Evolutionary conservation across 2,888 invertebrate genomes (phyloP).

Genomic region (Cinara cedri): DNA sequence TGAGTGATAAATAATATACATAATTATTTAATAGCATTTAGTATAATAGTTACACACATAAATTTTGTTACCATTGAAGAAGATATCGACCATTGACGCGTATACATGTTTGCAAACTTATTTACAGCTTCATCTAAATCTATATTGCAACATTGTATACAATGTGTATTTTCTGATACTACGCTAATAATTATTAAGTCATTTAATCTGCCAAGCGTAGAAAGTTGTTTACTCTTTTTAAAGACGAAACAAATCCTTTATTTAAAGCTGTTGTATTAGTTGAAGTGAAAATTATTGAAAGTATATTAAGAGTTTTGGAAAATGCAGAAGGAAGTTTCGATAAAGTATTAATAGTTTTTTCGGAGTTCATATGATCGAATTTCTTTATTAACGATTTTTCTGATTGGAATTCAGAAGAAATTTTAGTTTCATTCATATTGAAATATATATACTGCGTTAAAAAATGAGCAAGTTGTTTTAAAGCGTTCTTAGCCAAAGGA

Average conservation of each 20-base stretch:
- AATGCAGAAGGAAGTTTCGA: neutral
- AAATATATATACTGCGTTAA: neutral
- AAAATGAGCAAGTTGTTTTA: neutral
- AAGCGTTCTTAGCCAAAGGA: too few relatives aligned
- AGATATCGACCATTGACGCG: too few relatives aligned
- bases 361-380: neutral
- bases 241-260: neutral
- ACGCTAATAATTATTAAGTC: neutral
- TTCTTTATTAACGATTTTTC: neutral
- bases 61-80: too few relatives aligned
- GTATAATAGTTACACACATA: too few relatives aligned
- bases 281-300: neutral
- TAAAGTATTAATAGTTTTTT: neutral
- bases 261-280: neutral
- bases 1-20: too few relatives aligned
- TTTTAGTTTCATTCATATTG: neutral
- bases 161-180: neutral
- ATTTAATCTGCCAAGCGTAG: neutral
- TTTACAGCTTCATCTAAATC: neutral
- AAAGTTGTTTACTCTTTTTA: neutral
- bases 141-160: too few relatives aligned
- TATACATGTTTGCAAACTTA: neutral
- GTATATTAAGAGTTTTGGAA: neutral
- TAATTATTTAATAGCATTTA: too few relatives aligned
- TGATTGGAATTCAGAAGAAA: conserved; percentile 5